phyloP scores from a whole-genome alignment of 2,888 invertebrate species.

The Meghimatium bilineatum region DNA sequence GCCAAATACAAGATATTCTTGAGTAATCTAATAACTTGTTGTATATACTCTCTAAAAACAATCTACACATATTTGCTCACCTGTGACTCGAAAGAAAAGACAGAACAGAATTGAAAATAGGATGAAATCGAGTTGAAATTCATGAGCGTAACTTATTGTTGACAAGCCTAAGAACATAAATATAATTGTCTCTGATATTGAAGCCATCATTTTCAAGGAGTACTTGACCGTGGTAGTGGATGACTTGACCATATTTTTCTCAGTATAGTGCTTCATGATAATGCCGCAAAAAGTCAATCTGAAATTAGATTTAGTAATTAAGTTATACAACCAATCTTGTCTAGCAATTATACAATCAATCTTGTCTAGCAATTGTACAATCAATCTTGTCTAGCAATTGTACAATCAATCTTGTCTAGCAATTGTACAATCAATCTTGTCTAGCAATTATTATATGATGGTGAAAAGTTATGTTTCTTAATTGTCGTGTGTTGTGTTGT shows the following conservation, averaged over 20 bases:
- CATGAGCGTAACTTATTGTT: slow-evolving; percentile 91
- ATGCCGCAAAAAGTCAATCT: slow-evolving; percentile 99
- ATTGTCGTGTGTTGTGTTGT: too few species aligned
- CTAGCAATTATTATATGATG: too few species aligned
- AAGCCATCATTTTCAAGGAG: slow-evolving; percentile 98
- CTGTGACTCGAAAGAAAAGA: slow-evolving; percentile 82
- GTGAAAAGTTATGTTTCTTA: too few species aligned
- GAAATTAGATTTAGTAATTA: slow-evolving; percentile 63
- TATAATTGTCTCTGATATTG: slow-evolving; percentile 97
- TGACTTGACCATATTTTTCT: slow-evolving; percentile 97
- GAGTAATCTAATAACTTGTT: too few species aligned
- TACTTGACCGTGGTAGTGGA: slow-evolving; percentile 98
- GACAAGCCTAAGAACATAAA: slow-evolving; percentile 99
- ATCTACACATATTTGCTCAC: slow-evolving; percentile 80
- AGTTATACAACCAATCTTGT: too few species aligned
- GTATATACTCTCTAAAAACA: neutral
- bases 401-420: too few species aligned
- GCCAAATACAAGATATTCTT: too few species aligned
- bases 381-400: too few species aligned
- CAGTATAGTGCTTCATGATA: slow-evolving; percentile 99
- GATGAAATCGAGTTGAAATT: slow-evolving; percentile 97
- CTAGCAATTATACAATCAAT: too few species aligned
- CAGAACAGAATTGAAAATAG: slow-evolving; percentile 87
- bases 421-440: too few species aligned
- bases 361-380: too few species aligned